phyloP scores from a whole-genome alignment of 2,113 vertebrate genomes.

The Platysternon megacephalum region DNA sequence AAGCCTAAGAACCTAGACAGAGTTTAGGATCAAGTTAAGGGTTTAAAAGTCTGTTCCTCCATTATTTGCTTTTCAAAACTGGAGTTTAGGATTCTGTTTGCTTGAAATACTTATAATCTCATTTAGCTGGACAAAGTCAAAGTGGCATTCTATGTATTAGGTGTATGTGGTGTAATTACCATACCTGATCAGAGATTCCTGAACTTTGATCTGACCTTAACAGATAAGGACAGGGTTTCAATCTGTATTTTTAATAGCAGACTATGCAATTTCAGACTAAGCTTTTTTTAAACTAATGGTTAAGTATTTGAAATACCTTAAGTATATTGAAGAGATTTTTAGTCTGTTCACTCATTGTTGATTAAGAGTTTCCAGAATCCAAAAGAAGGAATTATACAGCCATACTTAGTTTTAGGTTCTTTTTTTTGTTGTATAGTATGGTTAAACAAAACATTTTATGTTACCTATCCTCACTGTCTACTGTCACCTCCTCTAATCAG shows the following conservation, averaged over 20 bases:
- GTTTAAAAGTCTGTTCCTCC: neutral
- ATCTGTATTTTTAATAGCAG: neutral
- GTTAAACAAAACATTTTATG: neutral
- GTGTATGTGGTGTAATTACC: neutral
- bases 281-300: neutral
- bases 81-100: neutral
- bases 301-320: neutral
- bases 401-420: neutral
- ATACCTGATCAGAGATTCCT: neutral
- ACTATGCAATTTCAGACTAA: neutral
- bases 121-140: no score
- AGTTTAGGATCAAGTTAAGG: neutral
- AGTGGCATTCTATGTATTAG: neutral
- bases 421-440: neutral
- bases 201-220: slow-evolving; percentile 26
- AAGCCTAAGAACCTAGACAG: neutral
- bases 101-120: no score
- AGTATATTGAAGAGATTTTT: neutral
- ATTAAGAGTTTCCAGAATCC: neutral
- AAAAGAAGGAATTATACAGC: neutral
- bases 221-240: neutral
- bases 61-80: neutral
- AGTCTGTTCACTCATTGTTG: neutral
- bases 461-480: neutral
- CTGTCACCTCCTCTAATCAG: neutral